A percentile compares a stretch with the other conserved stretches of the same genome.
Conservation (phyloP, 2,113 vertebrate species). For the Chiloscyllium plagiosum region DNA sequence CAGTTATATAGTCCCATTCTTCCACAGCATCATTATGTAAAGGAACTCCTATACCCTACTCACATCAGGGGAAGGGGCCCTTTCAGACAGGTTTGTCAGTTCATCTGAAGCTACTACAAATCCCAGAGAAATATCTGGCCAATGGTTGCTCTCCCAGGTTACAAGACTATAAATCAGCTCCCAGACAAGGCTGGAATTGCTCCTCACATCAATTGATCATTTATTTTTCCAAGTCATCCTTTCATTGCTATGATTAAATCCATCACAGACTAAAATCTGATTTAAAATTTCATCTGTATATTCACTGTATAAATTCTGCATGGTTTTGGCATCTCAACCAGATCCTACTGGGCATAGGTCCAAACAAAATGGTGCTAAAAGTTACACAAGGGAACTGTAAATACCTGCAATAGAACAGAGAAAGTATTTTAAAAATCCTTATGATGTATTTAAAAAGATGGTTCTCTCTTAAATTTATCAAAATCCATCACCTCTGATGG, state of each 20-base stretch:
- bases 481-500: too few species aligned
- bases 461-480: background rate
- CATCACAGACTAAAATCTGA: background rate
- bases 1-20: background rate
- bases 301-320: background rate
- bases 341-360: background rate
- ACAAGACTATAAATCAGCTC: background rate
- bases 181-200: background rate
- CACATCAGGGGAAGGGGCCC: background rate
- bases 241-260: background rate
- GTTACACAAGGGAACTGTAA: background rate
- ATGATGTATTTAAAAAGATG: background rate
- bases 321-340: background rate
- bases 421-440: background rate
- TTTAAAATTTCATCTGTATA: background rate
- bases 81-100: background rate
- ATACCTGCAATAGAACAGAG: background rate
- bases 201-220: background rate
- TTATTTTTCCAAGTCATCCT: background rate
- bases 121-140: background rate
- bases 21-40: background rate
- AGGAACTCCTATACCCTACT: background rate
- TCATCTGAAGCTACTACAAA: background rate
- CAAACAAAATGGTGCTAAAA: background rate
- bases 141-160: background rate